phyloP scores from a whole-genome alignment of 2,797 vertebrate species.

The Anniella stebbinsi region DNA sequence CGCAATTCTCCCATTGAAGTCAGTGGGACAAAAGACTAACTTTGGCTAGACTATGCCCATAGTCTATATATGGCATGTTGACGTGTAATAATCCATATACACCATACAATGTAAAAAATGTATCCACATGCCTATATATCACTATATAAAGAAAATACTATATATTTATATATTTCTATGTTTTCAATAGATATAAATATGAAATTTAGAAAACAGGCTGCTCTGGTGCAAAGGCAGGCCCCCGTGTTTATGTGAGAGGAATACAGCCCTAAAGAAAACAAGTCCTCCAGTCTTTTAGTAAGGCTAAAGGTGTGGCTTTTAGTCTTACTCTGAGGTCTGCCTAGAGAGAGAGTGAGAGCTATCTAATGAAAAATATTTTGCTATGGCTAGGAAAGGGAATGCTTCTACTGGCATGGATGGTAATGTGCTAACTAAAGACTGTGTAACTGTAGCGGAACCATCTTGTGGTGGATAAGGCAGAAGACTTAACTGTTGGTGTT shows the following conservation, averaged over 20 bases:
- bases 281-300: slow-evolving; percentile 38
- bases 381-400: slow-evolving; percentile 43
- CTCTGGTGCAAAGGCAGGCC: slow-evolving; percentile 68
- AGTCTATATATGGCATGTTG: slow-evolving; percentile 78
- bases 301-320: slow-evolving; percentile 57
- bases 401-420: slow-evolving; percentile 40
- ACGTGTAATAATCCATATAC: slow-evolving; percentile 77
- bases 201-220: slow-evolving; percentile 78
- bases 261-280: slow-evolving; percentile 57
- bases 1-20: background rate
- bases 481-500: slow-evolving; percentile 28
- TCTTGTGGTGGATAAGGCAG: slow-evolving; percentile 27
- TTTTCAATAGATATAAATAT: slow-evolving; percentile 83
- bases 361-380: slow-evolving; percentile 44
- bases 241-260: slow-evolving; percentile 67
- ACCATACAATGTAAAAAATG: slow-evolving; percentile 74
- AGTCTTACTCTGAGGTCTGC: slow-evolving; percentile 63
- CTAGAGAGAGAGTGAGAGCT: slow-evolving; percentile 32
- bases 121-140: slow-evolving; percentile 81
- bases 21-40: background rate
- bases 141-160: slow-evolving; percentile 84
- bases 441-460: slow-evolving; percentile 8
- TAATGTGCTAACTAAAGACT: slow-evolving; percentile 28
- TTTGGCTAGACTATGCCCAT: background rate
- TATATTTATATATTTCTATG: slow-evolving; percentile 87